Percentiles rank a stretch among this genome's conserved stretches.
phyloP scores from a whole-genome alignment of 2,888 invertebrate genomes.

The Julus scandinavius region DNA sequence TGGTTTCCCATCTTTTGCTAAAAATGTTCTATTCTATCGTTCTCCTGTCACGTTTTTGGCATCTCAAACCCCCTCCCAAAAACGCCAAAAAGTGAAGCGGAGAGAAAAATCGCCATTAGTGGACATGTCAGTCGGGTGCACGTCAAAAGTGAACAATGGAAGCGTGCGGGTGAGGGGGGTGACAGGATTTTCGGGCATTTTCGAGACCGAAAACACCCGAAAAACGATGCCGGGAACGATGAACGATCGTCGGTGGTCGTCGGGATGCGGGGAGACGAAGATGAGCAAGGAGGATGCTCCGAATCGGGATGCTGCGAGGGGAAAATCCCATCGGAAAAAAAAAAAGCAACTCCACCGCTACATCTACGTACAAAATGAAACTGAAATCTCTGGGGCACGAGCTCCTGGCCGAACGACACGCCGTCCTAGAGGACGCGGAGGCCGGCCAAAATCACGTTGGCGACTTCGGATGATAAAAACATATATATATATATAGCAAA shows the following conservation, averaged over 20 bases:
- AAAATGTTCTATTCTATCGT: too few relatives aligned
- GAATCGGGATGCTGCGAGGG: not conserved
- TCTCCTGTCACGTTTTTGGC: too few relatives aligned
- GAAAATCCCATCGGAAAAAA: too few relatives aligned
- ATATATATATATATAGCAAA: not conserved
- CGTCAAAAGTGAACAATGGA: not conserved
- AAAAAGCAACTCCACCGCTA: not conserved
- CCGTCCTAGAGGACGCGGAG: not conserved
- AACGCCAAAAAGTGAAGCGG: not conserved
- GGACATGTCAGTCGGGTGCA: conserved; percentile 8
- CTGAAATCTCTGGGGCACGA: not conserved
- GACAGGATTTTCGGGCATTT: not conserved
- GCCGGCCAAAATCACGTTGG: not conserved
- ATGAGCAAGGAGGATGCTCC: not conserved
- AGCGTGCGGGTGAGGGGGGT: not conserved
- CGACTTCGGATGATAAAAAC: not conserved
- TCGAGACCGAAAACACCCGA: not conserved
- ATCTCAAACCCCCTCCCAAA: too few relatives aligned
- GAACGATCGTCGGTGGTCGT: not conserved
- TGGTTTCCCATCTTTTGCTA: too few relatives aligned
- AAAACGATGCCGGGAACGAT: not conserved
- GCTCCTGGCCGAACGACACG: not conserved
- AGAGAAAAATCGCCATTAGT: conserved; percentile 9
- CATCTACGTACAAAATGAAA: not conserved
- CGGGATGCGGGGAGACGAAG: not conserved